Evolutionary conservation across 2,113 vertebrate genomes (phyloP), one percentile per base, ranked within the genome.

Genomic region (Silurus glanis): DNA sequence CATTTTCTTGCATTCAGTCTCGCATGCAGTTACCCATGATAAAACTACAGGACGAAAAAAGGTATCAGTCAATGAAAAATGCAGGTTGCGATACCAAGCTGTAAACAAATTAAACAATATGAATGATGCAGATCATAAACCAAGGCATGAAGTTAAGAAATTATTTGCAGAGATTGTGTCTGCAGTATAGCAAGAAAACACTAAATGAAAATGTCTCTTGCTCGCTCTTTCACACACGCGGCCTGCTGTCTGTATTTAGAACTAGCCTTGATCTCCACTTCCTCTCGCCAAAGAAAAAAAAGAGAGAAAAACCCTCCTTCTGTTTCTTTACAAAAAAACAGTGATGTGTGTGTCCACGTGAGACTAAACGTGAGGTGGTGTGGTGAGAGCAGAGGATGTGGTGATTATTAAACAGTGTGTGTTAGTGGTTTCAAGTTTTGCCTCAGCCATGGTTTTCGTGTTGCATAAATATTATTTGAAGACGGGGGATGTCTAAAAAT

Each of bases 391-490:
- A 55, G 81, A 45, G 51, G 82, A 84, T 71, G 25, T 71, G 55
- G 66, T 28, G 17, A 71, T 83, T 69, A 71, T 0, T 37, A 37
- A 72, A 58, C 9, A 14, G 37, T 51, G 37, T 5, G n/a, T 47
- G 47, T 66, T 82, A 17, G 61, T 17, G 80, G 23, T 37, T 79
- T 37, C 2, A 80, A 59, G 25, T 12, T 9, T 58, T 59, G 58
- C 25, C 55, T 45, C 37, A 28, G 16, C 55, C 53, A 80, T 25
- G 4, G 9, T 80, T 55, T 80, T 19, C 55, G 37, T 28, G 76
- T 78, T 56, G 25, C 72, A 75, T 75, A n/a, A 75, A 72, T 72
- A 47, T 76, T 76, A 55, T 55, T 76, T 76, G 47, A 76, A 28
- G 53, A 79, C 53, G 53, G 28, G 55, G 9, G 14, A 14, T 19